phyloP scores from a whole-genome alignment of 1,140 invertebrate genomes.

The Tetramorium alpestre region DNA sequence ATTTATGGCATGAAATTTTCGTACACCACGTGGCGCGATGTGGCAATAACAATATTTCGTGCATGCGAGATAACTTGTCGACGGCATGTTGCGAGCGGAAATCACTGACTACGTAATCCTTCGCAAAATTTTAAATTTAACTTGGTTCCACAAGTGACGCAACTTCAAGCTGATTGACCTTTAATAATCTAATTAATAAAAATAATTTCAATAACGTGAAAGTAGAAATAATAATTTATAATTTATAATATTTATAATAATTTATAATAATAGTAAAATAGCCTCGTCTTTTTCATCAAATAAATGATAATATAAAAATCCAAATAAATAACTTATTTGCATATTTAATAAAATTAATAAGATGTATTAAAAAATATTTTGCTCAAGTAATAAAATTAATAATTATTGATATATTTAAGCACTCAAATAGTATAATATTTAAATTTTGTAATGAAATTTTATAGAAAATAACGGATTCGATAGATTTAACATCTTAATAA shows the following conservation, averaged over 20 bases:
- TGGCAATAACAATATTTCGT: not conserved
- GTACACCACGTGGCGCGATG: not conserved
- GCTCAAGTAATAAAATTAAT: not conserved
- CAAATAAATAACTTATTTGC: not conserved
- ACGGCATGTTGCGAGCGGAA: not conserved
- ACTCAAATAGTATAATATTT: not conserved
- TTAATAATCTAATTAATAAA: not conserved
- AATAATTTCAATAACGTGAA: not conserved
- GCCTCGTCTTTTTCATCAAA: not conserved
- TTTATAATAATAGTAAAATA: not conserved
- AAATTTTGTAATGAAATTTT: not conserved
- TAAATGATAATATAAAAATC: not conserved
- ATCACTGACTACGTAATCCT: not conserved
- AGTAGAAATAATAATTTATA: not conserved
- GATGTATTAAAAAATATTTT: not conserved
- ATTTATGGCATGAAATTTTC: constrained; percentile 10
- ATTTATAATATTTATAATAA: not conserved
- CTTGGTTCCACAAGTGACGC: not conserved
- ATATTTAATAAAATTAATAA: constrained; percentile 8
- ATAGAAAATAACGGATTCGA: not conserved
- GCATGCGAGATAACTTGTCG: not conserved
- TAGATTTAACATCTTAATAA: not conserved
- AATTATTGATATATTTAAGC: not conserved
- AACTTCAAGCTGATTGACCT: not conserved
- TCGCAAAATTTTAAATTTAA: constrained; percentile 5